Percentiles rank a stretch among this genome's conserved stretches.
phyloP scores from a whole-genome alignment of 2,888 invertebrate genomes.

The Trachelus tabidus region DNA sequence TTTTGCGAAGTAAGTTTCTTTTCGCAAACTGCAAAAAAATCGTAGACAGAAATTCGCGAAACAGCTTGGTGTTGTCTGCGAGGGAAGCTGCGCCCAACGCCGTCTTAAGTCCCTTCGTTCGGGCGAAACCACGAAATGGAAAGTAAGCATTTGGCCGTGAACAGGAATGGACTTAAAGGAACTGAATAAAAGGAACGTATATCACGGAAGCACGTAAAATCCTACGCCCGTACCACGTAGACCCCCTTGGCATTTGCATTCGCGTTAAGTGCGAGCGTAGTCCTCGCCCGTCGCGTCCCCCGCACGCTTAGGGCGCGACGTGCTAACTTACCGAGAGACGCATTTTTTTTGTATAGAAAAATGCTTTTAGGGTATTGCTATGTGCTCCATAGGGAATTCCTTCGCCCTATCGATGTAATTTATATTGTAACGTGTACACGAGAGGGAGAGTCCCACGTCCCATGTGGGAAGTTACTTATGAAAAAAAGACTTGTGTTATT shows the following conservation, averaged over 20 bases:
- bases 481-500: background rate
- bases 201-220: background rate
- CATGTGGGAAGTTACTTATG: background rate
- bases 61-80: background rate
- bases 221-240: background rate
- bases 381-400: conserved; percentile 4
- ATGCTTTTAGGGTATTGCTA: conserved; percentile 25
- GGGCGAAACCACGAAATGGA: background rate
- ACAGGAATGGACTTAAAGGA: background rate
- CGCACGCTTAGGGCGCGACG: background rate
- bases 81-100: background rate
- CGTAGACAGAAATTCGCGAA: background rate
- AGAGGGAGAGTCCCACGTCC: conserved; percentile 3
- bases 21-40: background rate
- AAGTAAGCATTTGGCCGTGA: background rate
- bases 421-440: background rate
- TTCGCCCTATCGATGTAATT: background rate
- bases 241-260: background rate
- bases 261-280: background rate
- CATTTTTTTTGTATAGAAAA: conserved; percentile 17
- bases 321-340: background rate
- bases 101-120: background rate
- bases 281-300: background rate
- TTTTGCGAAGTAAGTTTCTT: background rate
- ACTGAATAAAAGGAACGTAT: background rate